phyloP scores from a whole-genome alignment of 1,140 invertebrate genomes.

The Bombus turneri region DNA sequence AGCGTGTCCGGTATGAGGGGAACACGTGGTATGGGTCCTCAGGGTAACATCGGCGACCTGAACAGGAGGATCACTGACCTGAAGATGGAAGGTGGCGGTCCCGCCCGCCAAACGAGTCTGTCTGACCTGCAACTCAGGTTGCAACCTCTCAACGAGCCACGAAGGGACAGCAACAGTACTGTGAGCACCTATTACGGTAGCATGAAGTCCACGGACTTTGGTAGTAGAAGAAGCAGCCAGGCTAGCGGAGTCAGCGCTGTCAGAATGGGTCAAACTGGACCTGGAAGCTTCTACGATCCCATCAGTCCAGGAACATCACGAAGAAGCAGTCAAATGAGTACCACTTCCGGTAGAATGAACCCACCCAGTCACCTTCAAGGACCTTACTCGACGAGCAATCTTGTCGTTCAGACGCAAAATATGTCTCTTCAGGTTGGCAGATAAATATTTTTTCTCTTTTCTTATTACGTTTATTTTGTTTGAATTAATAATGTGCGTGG shows the following conservation, averaged over 20 bases:
- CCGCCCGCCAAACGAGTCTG: constrained; percentile 79
- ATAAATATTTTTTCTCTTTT: constrained; percentile 32
- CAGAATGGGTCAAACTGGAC: constrained; percentile 77
- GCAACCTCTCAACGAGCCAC: constrained; percentile 81
- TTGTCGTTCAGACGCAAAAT: constrained; percentile 83
- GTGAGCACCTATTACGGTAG: constrained; percentile 94
- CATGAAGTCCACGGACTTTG: constrained; percentile 89
- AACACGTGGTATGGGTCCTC: constrained; percentile 71
- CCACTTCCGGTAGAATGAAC: constrained; percentile 77
- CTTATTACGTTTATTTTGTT: background rate
- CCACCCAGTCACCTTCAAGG: constrained; percentile 79
- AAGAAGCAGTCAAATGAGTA: constrained; percentile 88
- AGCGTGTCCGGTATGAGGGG: constrained; percentile 73
- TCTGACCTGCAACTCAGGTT: constrained; percentile 83
- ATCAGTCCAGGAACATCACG: constrained; percentile 93
- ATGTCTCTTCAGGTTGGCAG: constrained; percentile 79
- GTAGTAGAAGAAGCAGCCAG: constrained; percentile 91
- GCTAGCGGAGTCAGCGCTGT: constrained; percentile 82
- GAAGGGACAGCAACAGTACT: constrained; percentile 91
- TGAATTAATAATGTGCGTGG: no score
- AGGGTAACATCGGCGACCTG: constrained; percentile 85
- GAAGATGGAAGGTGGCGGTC: constrained; percentile 85
- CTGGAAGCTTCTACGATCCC: constrained; percentile 94
- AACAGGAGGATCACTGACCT: constrained; percentile 89
- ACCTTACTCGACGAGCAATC: constrained; percentile 84